Evolutionary conservation across 2,113 vertebrate species (phyloP).

Genomic region (Scolopax mira): DNA sequence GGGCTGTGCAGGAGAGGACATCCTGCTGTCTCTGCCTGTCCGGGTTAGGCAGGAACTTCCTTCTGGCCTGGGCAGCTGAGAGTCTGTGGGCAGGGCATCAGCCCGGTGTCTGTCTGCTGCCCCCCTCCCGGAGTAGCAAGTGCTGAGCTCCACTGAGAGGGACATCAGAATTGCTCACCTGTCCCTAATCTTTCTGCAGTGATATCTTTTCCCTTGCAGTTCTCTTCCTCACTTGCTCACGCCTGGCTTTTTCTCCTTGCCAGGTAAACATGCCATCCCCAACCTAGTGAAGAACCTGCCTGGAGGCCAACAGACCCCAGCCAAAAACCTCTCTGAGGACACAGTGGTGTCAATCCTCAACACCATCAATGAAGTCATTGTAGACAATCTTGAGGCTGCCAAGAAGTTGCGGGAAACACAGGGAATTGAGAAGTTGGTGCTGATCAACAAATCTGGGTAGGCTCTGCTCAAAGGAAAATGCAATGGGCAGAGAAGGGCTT

Average conservation of each 20-base stretch:
- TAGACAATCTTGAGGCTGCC: constrained; percentile 88
- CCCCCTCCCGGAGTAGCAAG: not conserved
- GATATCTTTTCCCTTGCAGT: too few relatives aligned
- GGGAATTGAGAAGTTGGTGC: constrained; percentile 92
- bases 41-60: fast-evolving
- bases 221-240: not conserved
- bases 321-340: constrained; percentile 84
- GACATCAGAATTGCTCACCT: fast-evolving
- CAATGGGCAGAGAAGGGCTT: not conserved
- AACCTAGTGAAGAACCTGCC: constrained; percentile 89
- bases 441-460: constrained; percentile 93
- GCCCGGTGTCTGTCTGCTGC: fast-evolving
- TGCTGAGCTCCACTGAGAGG: not conserved
- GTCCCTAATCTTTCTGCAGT: not conserved
- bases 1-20: not conserved
- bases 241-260: not conserved
- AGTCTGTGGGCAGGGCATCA: fast-evolving
- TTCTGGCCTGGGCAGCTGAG: not conserved
- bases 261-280: constrained; percentile 90
- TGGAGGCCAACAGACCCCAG: constrained; percentile 84
- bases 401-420: constrained; percentile 89
- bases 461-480: not conserved
- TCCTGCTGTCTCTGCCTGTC: fast-evolving
- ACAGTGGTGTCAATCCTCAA: constrained; percentile 90
- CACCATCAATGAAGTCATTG: constrained; percentile 90